Evolutionary conservation across 2,888 invertebrate genomes (phyloP), one percentile per base, ranked within the genome.

Genomic region (Acanthopleura granulata): DNA sequence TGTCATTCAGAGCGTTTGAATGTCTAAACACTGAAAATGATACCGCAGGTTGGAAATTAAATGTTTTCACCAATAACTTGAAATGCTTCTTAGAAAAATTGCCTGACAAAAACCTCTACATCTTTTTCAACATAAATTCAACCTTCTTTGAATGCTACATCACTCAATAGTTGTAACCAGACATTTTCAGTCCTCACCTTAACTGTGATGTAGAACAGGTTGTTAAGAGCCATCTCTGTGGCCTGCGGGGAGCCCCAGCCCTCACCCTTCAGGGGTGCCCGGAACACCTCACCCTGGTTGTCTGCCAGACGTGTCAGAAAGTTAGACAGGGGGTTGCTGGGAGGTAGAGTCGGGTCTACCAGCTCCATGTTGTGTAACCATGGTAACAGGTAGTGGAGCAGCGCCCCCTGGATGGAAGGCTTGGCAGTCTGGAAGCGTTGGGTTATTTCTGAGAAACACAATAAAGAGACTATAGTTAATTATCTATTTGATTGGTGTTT

Each of bases 161-260:
- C 18, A 9, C 6, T 57, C 6, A 57, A n/a, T 57, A 12, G 1
- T 57, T 4, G 57, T 12, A 12, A 57, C 18, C 12, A 12, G 22
- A n/a, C 57, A 57, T 6, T n/a, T 57, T n/a, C 51, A n/a, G 25
- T 14, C 71, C 78, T 75, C 75, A 90, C 90, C 85, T 88, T 90
- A 4, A 97, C 96, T 11, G 99, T 99, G 85, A 99, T 95, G 91
- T 98, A 99, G 91, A 99, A 97, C 27, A 99, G 94, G 92, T 99
- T 99, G 91, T 99, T 99, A 79, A 99, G 93, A 72, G 99, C 97
- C 97, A 99, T 98, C 92, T 99, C 99, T 0, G 99, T 99, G n/a
- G 99, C 99, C 91, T 99, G 98, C 0, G 96, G 96, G 0, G 98
- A 98, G 66, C 99, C 99, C 93, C 99, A 98, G 0, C 99, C 99